Percentiles rank a stretch among this genome's conserved stretches.
Evolutionary conservation across 2,888 invertebrate genomes (phyloP).

Genomic region (Hirtodrosophila histrioides): DNA sequence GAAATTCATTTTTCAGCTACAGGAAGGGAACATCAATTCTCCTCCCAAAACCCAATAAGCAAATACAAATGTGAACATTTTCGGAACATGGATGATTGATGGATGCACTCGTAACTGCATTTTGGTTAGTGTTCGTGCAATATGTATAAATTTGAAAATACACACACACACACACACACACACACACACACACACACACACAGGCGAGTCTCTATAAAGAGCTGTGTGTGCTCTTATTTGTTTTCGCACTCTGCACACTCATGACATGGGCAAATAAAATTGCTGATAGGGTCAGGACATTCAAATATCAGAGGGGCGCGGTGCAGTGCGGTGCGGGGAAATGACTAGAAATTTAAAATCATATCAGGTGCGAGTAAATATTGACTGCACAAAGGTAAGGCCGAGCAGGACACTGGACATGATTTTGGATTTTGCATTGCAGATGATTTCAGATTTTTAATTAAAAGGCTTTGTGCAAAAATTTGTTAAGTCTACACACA

Average conservation of each 20-base stretch:
- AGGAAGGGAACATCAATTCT: too few relatives aligned
- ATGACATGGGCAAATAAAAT: conserved; percentile 61
- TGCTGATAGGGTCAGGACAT: conserved; percentile 44
- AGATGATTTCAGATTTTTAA: conserved; percentile 60
- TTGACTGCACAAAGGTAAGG: conserved; percentile 49
- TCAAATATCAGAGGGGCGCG: conserved; percentile 5
- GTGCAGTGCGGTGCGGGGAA: background rate
- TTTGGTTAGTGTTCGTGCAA: conserved; percentile 3
- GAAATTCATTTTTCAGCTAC: too few relatives aligned
- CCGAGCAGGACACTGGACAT: conserved; percentile 24
- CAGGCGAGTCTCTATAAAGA: background rate
- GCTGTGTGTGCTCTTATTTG: conserved; percentile 47
- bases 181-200: background rate
- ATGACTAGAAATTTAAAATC: conserved; percentile 69
- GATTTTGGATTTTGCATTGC: conserved; percentile 20
- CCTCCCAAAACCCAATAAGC: background rate
- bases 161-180: background rate
- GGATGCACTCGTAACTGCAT: conserved; percentile 16
- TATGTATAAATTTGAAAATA: conserved; percentile 7
- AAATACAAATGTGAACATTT: conserved; percentile 25
- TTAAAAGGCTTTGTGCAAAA: conserved; percentile 59
- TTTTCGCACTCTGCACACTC: conserved; percentile 63
- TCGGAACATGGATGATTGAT: conserved; percentile 31
- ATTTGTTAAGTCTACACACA: conserved; percentile 35
- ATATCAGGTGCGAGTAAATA: conserved; percentile 64